Evolutionary conservation across 2,113 vertebrate species (phyloP).

Genomic region (Polyodon spathula): DNA sequence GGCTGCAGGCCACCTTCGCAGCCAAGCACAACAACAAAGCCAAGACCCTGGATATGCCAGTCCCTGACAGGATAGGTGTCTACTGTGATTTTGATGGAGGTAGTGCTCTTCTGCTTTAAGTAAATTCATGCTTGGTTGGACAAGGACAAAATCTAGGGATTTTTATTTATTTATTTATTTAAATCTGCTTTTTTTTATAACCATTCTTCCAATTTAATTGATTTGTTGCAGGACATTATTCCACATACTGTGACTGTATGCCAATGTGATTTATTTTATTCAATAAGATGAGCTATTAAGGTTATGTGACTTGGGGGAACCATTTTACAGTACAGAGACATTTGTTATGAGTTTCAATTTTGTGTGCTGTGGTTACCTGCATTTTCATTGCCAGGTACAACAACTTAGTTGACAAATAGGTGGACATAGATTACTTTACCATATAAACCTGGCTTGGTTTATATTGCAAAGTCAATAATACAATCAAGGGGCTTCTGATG

Average conservation of each 20-base stretch:
- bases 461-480: slow-evolving; percentile 12
- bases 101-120: slow-evolving; percentile 32
- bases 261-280: too few species aligned
- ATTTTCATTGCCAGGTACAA: background rate
- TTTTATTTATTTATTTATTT: background rate
- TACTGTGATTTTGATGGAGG: slow-evolving; percentile 85
- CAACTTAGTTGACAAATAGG: background rate
- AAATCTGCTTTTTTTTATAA: background rate
- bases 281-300: too few species aligned
- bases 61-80: slow-evolving; percentile 77
- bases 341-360: too few species aligned
- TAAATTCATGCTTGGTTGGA: background rate
- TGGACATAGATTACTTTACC: background rate
- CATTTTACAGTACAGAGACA: too few species aligned
- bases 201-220: too few species aligned
- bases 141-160: background rate
- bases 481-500: slow-evolving; percentile 4
- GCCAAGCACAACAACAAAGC: slow-evolving; percentile 90
- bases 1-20: slow-evolving; percentile 79
- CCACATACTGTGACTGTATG: too few species aligned
- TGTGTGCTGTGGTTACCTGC: background rate
- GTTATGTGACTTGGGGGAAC: too few species aligned
- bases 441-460: background rate
- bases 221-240: too few species aligned
- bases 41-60: slow-evolving; percentile 66